phyloP scores from a whole-genome alignment of 2,797 vertebrate genomes.

The Gouania willdenowi region DNA sequence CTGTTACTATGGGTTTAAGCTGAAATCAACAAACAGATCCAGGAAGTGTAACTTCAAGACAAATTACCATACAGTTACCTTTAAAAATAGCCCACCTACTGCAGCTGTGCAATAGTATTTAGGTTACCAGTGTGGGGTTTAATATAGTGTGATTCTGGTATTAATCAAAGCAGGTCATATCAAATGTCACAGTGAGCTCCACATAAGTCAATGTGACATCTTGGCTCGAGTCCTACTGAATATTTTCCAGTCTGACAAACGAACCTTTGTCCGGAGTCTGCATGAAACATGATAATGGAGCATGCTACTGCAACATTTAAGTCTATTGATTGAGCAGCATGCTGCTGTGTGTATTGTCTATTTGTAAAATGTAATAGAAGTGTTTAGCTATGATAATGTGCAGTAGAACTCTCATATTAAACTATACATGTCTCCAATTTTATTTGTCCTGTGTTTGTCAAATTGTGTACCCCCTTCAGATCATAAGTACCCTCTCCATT shows the following conservation, averaged over 20 bases:
- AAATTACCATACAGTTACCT: constrained; percentile 1
- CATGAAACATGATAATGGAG: constrained; percentile 46
- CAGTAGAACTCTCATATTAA: background rate
- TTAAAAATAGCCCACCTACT: background rate
- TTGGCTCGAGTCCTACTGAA: constrained; percentile 52
- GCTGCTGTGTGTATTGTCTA: constrained; percentile 13
- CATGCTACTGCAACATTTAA: constrained; percentile 21
- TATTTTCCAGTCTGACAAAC: constrained; percentile 57
- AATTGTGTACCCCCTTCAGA: too few relatives aligned
- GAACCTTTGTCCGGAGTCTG: constrained; percentile 38
- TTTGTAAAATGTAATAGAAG: constrained; percentile 19
- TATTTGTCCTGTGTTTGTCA: too few relatives aligned
- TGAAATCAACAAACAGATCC: constrained; percentile 8
- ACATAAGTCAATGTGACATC: constrained; percentile 58
- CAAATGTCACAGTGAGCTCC: constrained; percentile 61
- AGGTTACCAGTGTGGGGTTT: constrained; percentile 35
- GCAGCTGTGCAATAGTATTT: constrained; percentile 19
- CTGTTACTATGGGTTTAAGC: constrained; percentile 11
- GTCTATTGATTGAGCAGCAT: constrained; percentile 11
- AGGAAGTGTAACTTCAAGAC: constrained; percentile 13
- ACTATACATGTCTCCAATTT: too few relatives aligned
- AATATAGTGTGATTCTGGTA: constrained; percentile 31
- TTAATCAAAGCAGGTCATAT: constrained; percentile 54
- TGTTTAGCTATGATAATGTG: constrained; percentile 2
- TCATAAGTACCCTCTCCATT: too few relatives aligned